Base-by-base conservation (phyloP, 2,888 invertebrate genomes). In the Himalopsyche kuldschensis region DNA sequence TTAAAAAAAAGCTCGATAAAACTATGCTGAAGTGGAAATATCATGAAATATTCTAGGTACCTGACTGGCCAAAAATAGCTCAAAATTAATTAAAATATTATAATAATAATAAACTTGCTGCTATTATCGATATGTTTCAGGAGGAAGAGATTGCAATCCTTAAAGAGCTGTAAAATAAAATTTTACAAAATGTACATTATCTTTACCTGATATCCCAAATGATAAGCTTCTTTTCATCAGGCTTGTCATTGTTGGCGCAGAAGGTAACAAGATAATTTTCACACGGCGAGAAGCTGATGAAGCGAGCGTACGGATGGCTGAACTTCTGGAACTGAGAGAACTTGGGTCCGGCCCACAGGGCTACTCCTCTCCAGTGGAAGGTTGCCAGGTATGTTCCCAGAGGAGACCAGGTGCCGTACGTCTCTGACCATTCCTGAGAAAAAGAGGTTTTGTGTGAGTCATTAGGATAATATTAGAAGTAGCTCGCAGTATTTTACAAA, bases 401-500 rank as follows among this genome's bases (percentile, higher is more conserved):
- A 0, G 99, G 99, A 1, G 99, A 99, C 99, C 99, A 99, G 87
- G 97, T 95, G 1, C 98, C 97, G 87, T 98, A 97, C 0, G 97
- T 97, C 88, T 99, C 98, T 0, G 99, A 98, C 96, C 99, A 99
- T 87, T 96, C 94, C 97, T 97, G 88, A 41, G 87, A 87, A 41
- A 30, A n/a, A n/a, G n/a, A n/a, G n/a, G n/a, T n/a, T n/a, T n/a
- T n/a, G n/a, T n/a, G n/a, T n/a, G n/a, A n/a, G n/a, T n/a, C n/a
- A n/a, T n/a, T n/a, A n/a, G n/a, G n/a, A n/a, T n/a, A n/a, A n/a
- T n/a, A n/a, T n/a, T n/a, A n/a, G n/a, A n/a, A 17, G 46, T 82
- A 47, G 80, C 78, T 63, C 17, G 1, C 8, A 63, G 63, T 69
- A 0, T 0, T 30, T 55, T n/a, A n/a, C n/a, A n/a, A n/a, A n/a